Conservation (phyloP, 2,113 vertebrate species). For the Calypte anna region DNA sequence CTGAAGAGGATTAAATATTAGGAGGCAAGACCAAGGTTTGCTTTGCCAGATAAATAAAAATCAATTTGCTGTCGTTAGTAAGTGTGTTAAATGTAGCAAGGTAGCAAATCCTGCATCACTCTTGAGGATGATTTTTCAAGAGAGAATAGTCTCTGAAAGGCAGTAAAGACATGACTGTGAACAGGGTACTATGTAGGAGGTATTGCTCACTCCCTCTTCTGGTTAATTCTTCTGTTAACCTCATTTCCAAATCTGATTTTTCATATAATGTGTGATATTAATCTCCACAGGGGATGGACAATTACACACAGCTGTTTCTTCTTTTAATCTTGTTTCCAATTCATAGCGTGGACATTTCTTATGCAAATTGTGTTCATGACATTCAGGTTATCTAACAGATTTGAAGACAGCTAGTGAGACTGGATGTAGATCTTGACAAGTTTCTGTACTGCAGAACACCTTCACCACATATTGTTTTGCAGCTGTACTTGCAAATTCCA, state of each 20-base stretch:
- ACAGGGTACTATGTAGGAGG: neutral
- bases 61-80: constrained; percentile 40
- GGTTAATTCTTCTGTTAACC: constrained; percentile 63
- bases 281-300: constrained; percentile 47
- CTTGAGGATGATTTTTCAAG: constrained; percentile 22
- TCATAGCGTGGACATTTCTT: constrained; percentile 16
- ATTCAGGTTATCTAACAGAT: constrained; percentile 6
- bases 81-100: neutral
- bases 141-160: neutral
- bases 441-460: neutral
- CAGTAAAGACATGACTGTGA: neutral
- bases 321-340: constrained; percentile 51
- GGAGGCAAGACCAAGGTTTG: constrained; percentile 9
- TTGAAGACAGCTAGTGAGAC: constrained; percentile 21
- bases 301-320: constrained; percentile 47
- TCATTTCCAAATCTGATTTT: constrained; percentile 63
- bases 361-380: constrained; percentile 51
- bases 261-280: constrained; percentile 45
- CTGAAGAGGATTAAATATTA: constrained; percentile 64
- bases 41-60: constrained; percentile 62
- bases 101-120: constrained; percentile 33
- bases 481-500: neutral
- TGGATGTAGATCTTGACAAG: neutral
- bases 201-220: constrained; percentile 20
- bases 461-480: constrained; percentile 11